Evolutionary conservation across 2,113 vertebrate species (phyloP).

Genomic region (Mobula birostris): DNA sequence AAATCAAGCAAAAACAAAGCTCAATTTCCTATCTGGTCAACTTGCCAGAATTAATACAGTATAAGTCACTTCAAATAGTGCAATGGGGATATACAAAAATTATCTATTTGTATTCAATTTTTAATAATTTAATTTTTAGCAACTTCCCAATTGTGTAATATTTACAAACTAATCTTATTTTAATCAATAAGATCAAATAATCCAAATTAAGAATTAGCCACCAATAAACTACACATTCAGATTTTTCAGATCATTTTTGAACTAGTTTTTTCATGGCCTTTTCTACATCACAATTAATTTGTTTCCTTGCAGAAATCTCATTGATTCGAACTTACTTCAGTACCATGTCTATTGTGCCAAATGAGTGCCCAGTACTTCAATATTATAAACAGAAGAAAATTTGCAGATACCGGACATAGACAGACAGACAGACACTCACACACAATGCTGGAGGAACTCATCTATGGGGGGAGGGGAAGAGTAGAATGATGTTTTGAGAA

Average conservation of each 20-base stretch:
- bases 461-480: no score
- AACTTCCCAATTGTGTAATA: neutral
- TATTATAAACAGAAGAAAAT: neutral
- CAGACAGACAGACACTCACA: no score
- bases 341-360: neutral
- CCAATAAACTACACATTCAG: neutral
- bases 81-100: neutral
- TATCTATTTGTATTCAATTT: neutral
- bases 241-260: no score
- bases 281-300: neutral
- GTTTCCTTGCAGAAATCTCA: slow-evolving; percentile 1
- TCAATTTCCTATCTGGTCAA: neutral
- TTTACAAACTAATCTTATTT: neutral
- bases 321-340: neutral
- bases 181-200: neutral
- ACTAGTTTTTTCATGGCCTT: neutral
- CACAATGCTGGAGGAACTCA: no score
- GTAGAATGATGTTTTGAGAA: no score
- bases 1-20: neutral
- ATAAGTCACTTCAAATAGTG: neutral
- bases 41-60: neutral
- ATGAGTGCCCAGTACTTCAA: neutral
- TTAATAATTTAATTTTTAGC: neutral
- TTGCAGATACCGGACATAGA: no score
- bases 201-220: neutral